Evolutionary conservation across 1,140 invertebrate genomes (phyloP).

Genomic region (Orchestia grillus): DNA sequence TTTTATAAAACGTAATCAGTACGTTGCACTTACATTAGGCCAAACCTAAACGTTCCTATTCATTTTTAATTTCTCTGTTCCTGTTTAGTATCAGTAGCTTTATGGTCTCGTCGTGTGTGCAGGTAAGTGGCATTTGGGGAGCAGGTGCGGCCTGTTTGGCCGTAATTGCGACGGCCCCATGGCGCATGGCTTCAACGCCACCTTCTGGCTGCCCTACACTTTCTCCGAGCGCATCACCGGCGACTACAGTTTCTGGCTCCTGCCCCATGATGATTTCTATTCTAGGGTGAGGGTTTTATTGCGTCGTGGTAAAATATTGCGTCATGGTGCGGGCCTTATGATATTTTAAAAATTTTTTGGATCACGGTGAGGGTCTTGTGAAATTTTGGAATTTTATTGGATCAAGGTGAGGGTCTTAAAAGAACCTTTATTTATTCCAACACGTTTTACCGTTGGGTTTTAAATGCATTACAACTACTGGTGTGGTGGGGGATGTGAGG

Average conservation of each 20-base stretch:
- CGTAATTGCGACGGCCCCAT: conserved; percentile 72
- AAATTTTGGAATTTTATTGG: too few relatives aligned
- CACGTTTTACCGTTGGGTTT: too few relatives aligned
- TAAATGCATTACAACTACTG: too few relatives aligned
- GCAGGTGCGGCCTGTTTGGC: conserved; percentile 68
- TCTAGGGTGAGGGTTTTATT: conserved; percentile 18
- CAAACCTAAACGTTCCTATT: neutral
- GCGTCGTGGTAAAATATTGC: too few relatives aligned
- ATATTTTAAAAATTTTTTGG: too few relatives aligned
- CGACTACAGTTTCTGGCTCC: conserved; percentile 57
- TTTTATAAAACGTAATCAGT: neutral
- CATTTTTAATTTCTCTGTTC: neutral
- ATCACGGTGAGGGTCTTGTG: too few relatives aligned
- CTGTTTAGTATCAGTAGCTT: neutral
- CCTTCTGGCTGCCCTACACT: conserved; percentile 73
- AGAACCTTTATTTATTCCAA: too few relatives aligned
- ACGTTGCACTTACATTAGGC: neutral
- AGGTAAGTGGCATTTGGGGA: conserved; percentile 73
- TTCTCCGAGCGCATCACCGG: conserved; percentile 72
- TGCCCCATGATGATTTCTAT: neutral
- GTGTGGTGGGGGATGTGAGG: too few relatives aligned
- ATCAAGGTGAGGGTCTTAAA: too few relatives aligned
- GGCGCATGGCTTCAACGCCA: conserved; percentile 74
- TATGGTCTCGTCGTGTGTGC: neutral
- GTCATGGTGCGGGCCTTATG: too few relatives aligned